phyloP scores from a whole-genome alignment of 2,113 vertebrate genomes.

The Boulengeromyrus knoepffleri region DNA sequence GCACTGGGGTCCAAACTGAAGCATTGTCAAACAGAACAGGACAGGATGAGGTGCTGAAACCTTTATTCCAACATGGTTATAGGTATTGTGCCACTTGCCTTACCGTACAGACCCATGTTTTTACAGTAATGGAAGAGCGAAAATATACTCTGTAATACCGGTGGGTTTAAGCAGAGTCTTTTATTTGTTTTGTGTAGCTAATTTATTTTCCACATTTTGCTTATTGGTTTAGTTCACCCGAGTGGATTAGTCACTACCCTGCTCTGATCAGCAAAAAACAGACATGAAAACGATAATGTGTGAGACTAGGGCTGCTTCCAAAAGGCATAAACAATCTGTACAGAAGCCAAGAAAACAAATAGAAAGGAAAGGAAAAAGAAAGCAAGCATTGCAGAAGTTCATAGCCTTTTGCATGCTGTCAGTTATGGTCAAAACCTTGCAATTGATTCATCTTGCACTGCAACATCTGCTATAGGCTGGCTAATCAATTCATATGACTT shows the following conservation, averaged over 20 bases:
- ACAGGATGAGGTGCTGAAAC: neutral
- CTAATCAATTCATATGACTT: neutral
- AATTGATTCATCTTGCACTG: neutral
- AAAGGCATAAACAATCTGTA: neutral
- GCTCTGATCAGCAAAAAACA: neutral
- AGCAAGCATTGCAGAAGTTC: neutral
- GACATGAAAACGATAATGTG: neutral
- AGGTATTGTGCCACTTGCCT: neutral
- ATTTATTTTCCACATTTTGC: conserved; percentile 8
- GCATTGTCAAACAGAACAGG: neutral
- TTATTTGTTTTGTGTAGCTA: conserved; percentile 13
- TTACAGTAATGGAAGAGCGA: neutral
- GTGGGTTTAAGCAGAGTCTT: neutral
- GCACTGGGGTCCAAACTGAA: neutral
- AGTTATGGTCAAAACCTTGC: neutral
- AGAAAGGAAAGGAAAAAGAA: neutral
- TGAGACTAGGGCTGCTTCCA: neutral
- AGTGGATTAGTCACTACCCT: neutral
- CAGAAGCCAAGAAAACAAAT: neutral
- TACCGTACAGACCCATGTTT: neutral
- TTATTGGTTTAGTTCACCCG: conserved; percentile 4
- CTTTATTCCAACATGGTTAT: too few relatives aligned
- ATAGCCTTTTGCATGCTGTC: neutral
- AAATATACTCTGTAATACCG: neutral
- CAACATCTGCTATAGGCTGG: neutral